Evolutionary conservation across 2,113 vertebrate genomes (phyloP).

Genomic region (Ursus arctos): DNA sequence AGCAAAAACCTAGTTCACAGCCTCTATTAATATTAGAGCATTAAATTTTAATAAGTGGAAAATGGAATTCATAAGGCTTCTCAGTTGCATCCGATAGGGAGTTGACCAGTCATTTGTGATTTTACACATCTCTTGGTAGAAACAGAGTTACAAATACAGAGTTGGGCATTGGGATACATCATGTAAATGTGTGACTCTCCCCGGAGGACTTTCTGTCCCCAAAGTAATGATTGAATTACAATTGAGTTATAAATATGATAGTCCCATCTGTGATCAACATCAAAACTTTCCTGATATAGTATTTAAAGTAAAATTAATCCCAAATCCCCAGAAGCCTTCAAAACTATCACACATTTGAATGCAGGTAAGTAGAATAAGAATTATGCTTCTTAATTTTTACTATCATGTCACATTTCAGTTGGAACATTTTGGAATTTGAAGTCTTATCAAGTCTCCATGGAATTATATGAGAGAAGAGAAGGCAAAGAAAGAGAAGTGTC

Average conservation of each 20-base stretch:
- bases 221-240: conserved; percentile 72
- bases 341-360: conserved; percentile 42
- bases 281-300: conserved; percentile 58
- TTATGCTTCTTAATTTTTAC: conserved; percentile 52
- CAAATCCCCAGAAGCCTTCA: background rate
- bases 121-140: conserved; percentile 77
- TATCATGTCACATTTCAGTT: conserved; percentile 47
- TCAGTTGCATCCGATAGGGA: conserved; percentile 73
- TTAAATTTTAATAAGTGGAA: conserved; percentile 80
- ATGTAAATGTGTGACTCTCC: conserved; percentile 71
- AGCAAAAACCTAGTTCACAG: conserved; percentile 63
- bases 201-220: conserved; percentile 70
- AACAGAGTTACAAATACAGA: conserved; percentile 75
- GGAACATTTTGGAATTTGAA: conserved; percentile 22
- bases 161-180: conserved; percentile 47
- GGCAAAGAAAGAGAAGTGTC: background rate
- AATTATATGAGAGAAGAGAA: background rate
- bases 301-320: conserved; percentile 62
- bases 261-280: conserved; percentile 69
- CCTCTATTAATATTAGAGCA: conserved; percentile 75
- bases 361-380: conserved; percentile 55
- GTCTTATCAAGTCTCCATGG: background rate
- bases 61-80: conserved; percentile 71
- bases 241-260: conserved; percentile 73
- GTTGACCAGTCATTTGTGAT: conserved; percentile 74